phyloP scores from a whole-genome alignment of 2,113 vertebrate species.

The Laterallus jamaicensis region DNA sequence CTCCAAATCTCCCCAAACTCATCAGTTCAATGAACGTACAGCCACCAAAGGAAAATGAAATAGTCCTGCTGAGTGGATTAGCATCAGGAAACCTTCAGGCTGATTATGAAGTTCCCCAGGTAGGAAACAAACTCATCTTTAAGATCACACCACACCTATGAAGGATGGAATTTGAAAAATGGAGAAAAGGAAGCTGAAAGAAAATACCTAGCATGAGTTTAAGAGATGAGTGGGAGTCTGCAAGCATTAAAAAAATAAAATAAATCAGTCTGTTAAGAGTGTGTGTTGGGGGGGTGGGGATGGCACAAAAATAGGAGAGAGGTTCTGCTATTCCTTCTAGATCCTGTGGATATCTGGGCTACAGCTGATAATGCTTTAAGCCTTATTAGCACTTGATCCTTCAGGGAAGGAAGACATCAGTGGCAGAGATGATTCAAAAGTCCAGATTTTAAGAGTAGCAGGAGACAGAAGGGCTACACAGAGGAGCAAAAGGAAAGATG shows the following conservation, averaged over 20 bases:
- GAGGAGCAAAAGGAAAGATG: neutral
- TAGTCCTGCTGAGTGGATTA: slow-evolving; percentile 89
- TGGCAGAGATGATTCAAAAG: neutral
- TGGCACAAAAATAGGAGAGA: neutral
- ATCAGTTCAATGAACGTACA: slow-evolving; percentile 87
- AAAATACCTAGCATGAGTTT: neutral
- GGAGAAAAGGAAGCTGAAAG: neutral
- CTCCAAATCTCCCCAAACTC: slow-evolving; percentile 90
- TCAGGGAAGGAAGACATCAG: neutral
- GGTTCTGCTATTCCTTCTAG: neutral
- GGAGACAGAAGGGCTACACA: neutral
- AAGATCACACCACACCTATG: neutral
- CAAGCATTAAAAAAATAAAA: neutral
- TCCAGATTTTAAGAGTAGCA: neutral
- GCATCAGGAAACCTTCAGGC: slow-evolving; percentile 78
- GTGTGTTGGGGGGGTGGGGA: fast-evolving
- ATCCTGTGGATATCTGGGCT: neutral
- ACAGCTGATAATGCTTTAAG: neutral
- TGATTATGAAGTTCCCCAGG: slow-evolving; percentile 81
- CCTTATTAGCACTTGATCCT: neutral
- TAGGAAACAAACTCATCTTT: slow-evolving; percentile 62
- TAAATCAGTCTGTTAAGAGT: neutral
- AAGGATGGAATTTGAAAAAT: neutral
- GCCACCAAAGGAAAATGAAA: slow-evolving; percentile 93
- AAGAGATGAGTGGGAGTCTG: neutral